Base-by-base conservation (phyloP, 2,113 vertebrate genomes). In the Gobius niger region DNA sequence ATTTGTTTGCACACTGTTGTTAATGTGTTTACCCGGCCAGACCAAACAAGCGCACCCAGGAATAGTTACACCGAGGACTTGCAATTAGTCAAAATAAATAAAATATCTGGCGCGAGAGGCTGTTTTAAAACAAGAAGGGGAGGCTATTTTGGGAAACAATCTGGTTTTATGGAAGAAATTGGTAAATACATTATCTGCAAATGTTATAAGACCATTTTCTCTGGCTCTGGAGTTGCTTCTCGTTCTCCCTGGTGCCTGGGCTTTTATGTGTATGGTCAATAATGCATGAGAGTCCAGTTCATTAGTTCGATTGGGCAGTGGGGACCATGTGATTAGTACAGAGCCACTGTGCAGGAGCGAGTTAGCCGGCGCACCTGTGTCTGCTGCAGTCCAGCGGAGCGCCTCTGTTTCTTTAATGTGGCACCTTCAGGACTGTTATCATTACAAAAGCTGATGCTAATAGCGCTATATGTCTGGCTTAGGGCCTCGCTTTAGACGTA, bases 231-330 rank as follows among this genome's bases (percentile, higher is more conserved):
- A 18, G n/a, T 57, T 63, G 16, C 34, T 67, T 66, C 47, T 63
- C 60, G 65, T 40, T 56, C 52, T 68, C 66, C 19, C 14, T 49
- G 59, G 57, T 53, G 44, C 40, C 49, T n/a, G 59, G 50, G 15
- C 13, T 19, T 80, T 59, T 16, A 60, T 59, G 51, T 53, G 49
- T 81, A 70, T 67, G 34, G 10, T 67, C 72, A 75, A 74, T 49
- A 76, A 70, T 1, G 52, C 54, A 63, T 65, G 54, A 73, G 57
- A 54, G 65, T 51, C 56, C 47, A 65, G 52, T 54, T 75, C 78
- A 66, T 78, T 85, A 64, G 79, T 67, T 81, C 77, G 51, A 82
- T 78, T 73, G 54, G 57, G 74, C 41, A 42, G 42, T 1, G 44
- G 69, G 73, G 61, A 79, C 40, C 62, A 9, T 7, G 44, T 13